A percentile compares a stretch with the other conserved stretches of the same genome.
Evolutionary conservation across 2,797 vertebrate genomes (phyloP).

Genomic region (Tachyglossus aculeatus): DNA sequence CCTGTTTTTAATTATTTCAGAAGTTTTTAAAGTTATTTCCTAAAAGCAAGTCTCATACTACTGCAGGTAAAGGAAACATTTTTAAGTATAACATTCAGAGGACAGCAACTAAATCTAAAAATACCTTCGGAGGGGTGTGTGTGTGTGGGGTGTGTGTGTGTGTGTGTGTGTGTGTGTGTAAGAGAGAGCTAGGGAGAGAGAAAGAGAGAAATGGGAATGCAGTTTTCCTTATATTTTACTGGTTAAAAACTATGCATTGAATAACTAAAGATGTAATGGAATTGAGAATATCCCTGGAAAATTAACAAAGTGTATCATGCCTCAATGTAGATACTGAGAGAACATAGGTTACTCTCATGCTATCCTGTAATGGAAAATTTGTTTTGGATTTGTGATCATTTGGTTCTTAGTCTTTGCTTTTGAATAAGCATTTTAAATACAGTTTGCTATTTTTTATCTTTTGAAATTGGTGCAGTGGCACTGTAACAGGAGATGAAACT

Average conservation of each 20-base stretch:
- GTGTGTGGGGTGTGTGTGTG: fast-evolving
- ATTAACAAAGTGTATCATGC: background rate
- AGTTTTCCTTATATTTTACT: background rate
- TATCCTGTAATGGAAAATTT: too few species aligned
- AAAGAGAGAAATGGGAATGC: too few species aligned
- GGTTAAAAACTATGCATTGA: conserved; percentile 5
- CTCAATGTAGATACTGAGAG: fast-evolving
- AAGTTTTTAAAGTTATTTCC: background rate
- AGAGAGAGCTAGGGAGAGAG: too few species aligned
- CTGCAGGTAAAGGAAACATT: background rate
- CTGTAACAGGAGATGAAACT: conserved; percentile 52
- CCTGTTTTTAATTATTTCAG: background rate
- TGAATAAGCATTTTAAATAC: conserved; percentile 35
- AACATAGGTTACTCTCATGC: background rate
- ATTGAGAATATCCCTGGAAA: too few species aligned
- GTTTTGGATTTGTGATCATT: conserved; percentile 16
- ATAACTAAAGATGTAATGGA: background rate
- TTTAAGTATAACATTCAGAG: background rate
- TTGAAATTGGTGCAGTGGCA: conserved; percentile 59
- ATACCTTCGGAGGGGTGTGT: fast-evolving
- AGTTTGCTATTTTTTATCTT: conserved; percentile 46
- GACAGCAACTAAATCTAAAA: background rate
- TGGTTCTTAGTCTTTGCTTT: conserved; percentile 10
- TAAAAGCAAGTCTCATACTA: too few species aligned
- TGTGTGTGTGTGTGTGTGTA: too few species aligned